A percentile compares a stretch with the other conserved stretches of the same genome.
These are phyloP conservation scores for Nannospalax galili DNA, from an alignment of 2,113 vertebrate species.

Conservation along the genomic window DNA sequence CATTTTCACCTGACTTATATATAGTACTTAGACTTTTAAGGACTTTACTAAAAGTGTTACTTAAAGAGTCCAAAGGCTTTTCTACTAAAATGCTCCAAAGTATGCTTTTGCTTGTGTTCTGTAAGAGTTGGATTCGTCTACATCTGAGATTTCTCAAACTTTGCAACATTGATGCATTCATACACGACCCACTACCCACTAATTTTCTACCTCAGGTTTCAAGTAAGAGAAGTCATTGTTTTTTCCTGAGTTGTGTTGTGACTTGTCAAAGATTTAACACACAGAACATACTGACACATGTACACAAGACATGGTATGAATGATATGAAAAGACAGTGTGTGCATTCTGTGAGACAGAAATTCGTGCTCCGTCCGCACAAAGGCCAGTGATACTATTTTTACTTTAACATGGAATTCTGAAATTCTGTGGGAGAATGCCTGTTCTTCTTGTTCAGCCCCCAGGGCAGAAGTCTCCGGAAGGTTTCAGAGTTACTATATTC, in stretches of 20 bases:
- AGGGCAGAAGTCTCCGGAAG: neutral
- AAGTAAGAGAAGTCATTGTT: neutral
- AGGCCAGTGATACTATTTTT: neutral
- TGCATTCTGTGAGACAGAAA: neutral
- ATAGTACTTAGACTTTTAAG: neutral
- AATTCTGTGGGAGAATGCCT: neutral
- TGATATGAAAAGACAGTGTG: neutral
- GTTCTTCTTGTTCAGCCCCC: neutral
- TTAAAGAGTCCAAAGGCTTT: accelerated
- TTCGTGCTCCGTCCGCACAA: neutral
- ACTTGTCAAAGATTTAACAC: neutral
- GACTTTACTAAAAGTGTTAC: neutral
- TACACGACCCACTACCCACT: accelerated
- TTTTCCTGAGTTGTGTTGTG: neutral
- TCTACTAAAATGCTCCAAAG: neutral
- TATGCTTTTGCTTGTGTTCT: neutral
- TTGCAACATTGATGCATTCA: neutral
- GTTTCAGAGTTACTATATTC: neutral
- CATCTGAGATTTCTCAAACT: neutral
- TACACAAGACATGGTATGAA: neutral
- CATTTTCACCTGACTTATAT: neutral
- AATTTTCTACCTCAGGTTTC: neutral
- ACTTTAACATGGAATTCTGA: neutral
- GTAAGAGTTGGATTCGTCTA: neutral
- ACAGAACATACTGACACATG: accelerated